Base-by-base conservation (phyloP, 2,113 vertebrate species). In the Lagopus leucura region DNA sequence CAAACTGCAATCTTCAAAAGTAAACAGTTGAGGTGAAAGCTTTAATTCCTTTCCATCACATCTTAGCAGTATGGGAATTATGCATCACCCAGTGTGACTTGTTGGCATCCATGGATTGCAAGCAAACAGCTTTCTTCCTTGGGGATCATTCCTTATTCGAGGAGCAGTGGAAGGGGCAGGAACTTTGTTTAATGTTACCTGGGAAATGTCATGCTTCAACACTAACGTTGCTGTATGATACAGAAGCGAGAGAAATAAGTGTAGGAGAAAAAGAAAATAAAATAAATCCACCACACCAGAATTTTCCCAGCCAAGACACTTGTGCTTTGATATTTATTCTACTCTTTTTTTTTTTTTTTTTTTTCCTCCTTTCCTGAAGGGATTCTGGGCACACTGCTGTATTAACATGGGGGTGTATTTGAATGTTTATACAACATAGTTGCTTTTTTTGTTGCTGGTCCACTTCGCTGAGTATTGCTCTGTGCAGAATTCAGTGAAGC, bases 401-500 rank as follows among this genome's bases (percentile, higher is more conserved):
- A 38, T 52, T 84, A 82, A 43, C 42, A 71, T 1, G 19, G 11
- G 14, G 21, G 3, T 28, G 18, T 63, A 63, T 69, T 83, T 55
- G 65, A 27, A 10, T 38, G 19, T 74, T 91, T n/a, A 55, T 67
- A 15, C 77, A 75, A 55, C 32, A 20, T 8, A 89, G 47, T 34
- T 95, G 36, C 24, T 86, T 12, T 73, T 91, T 55, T 57, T 95
- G 3, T 9, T 58, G 2, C 32, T 73, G 20, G 18, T 90, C 82
- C 74, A n/a, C n/a, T 40, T 77, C 77, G 36, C 40, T 83, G 25
- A 75, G 36, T 74, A 43, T 34, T 66, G 34, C 47, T 36, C 16
- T 84, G 22, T 83, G 64, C 75, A 71, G 90, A 92, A 88, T 78
- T 89, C 50, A 82, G 7, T 73, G 28, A 95, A 82, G 71, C 43